Evolutionary conservation across 2,113 vertebrate species (phyloP), one percentile per base, ranked within the genome.

Genomic region (Eretmochelys imbricata): DNA sequence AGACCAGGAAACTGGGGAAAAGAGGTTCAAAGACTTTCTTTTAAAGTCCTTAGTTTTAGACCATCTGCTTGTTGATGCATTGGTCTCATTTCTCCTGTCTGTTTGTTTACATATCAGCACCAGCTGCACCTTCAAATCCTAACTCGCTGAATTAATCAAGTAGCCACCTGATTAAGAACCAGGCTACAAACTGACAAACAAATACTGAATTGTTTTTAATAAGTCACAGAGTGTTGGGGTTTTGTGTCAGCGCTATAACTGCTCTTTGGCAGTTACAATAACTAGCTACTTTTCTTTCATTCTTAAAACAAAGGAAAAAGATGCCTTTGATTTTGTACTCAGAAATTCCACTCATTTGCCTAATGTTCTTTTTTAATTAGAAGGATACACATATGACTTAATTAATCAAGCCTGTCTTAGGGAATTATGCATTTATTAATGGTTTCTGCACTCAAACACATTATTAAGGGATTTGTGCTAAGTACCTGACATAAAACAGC

Each of bases 401-500:
- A 98, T 98, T 98, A 98, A 98, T 98, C 98, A 98, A 98, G 97
- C 90, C 97, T 98, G 96, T 98, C 98, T 97, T 97, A 92, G 97
- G 97, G 97, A 98, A 98, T 98, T 98, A 98, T 96, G 93, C 97
- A 97, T 98, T 98, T 98, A 98, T 98, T 99, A 98, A 98, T 98
- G 97, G 96, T 97, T 98, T 97, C 96, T 98, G 97, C 98, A 97
- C 96, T 98, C 97, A 97, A 98, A 98, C 97, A 98, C 96, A 93
- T 98, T 98, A 98, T 98, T 98, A 97, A 97, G 94, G 98, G 98
- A 98, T 98, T 98, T 98, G 97, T 97, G 97, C 95, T 98, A 98
- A 98, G 97, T 97, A 98, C 97, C 97, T 98, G 97, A 98, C 97
- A 98, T 97, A 98, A 98, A 98, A 82, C 96, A 98, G 95, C 94